Evolutionary conservation across 2,113 vertebrate species (phyloP).

Genomic region (Salvelinus alpinus): DNA sequence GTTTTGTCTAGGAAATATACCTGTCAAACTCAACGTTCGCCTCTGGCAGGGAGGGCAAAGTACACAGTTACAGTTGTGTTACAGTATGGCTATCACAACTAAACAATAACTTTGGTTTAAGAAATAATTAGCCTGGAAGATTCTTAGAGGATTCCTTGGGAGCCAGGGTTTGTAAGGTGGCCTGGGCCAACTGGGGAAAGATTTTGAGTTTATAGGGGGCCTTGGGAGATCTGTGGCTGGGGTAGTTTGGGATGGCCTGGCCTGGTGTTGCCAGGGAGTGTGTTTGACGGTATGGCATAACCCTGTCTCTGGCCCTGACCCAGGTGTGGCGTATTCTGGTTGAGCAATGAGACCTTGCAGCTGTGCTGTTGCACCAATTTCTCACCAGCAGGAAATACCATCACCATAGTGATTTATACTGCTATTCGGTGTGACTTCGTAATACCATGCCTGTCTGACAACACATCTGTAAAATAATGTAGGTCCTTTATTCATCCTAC

Average conservation of each 20-base stretch:
- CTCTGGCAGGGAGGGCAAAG: background rate
- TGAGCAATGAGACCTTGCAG: constrained; percentile 4
- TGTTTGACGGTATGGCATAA: background rate
- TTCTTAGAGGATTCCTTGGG: background rate
- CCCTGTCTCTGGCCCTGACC: background rate
- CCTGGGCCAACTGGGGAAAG: too few relatives aligned
- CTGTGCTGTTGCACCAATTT: background rate
- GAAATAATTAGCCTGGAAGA: background rate
- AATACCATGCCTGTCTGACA: background rate
- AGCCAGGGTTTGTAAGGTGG: background rate
- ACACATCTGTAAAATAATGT: too few relatives aligned
- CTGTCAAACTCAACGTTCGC: background rate
- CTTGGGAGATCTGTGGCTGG: background rate
- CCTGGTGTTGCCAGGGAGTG: background rate
- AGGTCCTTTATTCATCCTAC: too few relatives aligned
- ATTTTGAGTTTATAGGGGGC: too few relatives aligned
- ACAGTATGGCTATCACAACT: background rate
- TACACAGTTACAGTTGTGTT: background rate
- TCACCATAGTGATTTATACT: background rate
- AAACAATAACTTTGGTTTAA: background rate
- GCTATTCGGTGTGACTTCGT: background rate
- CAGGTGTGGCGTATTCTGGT: background rate
- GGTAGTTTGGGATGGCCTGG: too few relatives aligned
- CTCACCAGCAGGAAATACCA: constrained; percentile 2
- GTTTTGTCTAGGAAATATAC: background rate